A percentile compares a stretch with the other conserved stretches of the same genome.
These are phyloP conservation scores for Euglossa dilemma DNA, from an alignment of 1,140 invertebrate genomes.

Conservation along the genomic window DNA sequence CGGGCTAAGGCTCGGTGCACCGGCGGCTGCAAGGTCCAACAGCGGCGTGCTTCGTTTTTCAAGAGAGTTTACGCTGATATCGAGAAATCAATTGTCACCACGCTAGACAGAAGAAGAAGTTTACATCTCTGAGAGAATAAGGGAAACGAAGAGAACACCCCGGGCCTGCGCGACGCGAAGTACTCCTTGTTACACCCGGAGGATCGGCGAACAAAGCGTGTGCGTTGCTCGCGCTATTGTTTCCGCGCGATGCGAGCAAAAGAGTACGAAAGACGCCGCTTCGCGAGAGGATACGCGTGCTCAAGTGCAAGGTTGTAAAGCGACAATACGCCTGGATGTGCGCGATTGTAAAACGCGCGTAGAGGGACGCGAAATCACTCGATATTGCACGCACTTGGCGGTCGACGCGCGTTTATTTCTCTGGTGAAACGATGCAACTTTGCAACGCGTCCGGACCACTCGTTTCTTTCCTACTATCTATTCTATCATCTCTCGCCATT, in stretches of 20 bases:
- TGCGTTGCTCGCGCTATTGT: neutral
- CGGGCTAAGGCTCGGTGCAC: conserved; percentile 18
- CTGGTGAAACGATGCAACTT: conserved; percentile 4
- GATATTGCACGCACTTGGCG: conserved; percentile 7
- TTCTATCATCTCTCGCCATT: too few relatives aligned
- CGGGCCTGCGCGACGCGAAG: conserved; percentile 19
- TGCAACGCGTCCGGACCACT: neutral
- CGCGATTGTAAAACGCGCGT: neutral
- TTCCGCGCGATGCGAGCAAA: neutral
- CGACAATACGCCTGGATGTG: neutral
- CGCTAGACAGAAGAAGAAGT: conserved; percentile 29
- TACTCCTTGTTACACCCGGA: conserved; percentile 11
- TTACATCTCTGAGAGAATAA: conserved; percentile 23
- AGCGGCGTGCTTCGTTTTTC: conserved; percentile 19
- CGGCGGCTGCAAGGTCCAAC: conserved; percentile 25
- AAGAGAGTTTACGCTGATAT: conserved; percentile 18
- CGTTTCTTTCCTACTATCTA: neutral
- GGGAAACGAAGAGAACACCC: conserved; percentile 51
- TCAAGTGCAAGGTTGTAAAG: conserved; percentile 4
- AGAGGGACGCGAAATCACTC: conserved; percentile 6
- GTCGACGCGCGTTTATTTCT: neutral
- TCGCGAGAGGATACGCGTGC: conserved; percentile 16
- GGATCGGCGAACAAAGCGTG: neutral
- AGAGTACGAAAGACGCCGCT: conserved; percentile 10
- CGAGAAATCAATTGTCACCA: conserved; percentile 44